phyloP scores from a whole-genome alignment of 2,113 vertebrate genomes.

The Ailurus styani region DNA sequence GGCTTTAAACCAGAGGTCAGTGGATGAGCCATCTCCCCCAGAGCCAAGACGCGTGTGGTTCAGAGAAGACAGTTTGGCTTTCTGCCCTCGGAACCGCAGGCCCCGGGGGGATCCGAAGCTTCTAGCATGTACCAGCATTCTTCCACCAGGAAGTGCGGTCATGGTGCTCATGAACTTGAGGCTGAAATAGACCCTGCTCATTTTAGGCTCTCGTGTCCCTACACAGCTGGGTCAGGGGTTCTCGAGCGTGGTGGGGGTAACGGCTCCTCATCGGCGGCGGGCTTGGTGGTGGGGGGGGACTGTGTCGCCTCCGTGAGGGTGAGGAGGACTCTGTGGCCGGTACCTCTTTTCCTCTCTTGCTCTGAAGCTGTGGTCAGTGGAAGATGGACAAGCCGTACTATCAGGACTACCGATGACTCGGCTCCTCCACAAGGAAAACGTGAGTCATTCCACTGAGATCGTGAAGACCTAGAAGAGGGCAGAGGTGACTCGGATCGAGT shows the following conservation, averaged over 20 bases:
- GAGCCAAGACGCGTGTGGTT: background rate
- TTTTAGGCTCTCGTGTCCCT: background rate
- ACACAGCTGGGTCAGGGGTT: background rate
- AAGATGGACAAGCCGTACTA: background rate
- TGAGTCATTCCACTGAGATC: background rate
- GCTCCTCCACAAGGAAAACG: background rate
- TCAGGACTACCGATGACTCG: background rate
- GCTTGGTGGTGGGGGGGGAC: too few relatives aligned
- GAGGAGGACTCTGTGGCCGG: background rate
- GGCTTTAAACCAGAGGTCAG: background rate
- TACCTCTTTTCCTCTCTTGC: background rate
- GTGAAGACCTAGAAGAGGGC: background rate
- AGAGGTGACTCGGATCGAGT: background rate
- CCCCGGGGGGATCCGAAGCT: background rate
- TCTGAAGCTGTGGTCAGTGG: background rate
- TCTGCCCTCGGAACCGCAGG: background rate
- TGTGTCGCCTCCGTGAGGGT: background rate
- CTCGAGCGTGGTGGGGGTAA: background rate
- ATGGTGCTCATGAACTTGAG: background rate
- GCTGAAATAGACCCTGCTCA: background rate
- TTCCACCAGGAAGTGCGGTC: background rate
- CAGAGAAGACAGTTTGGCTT: background rate
- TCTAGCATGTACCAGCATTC: background rate
- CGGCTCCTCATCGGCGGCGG: too few relatives aligned
- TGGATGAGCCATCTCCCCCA: too few relatives aligned